Evolutionary conservation across 2,888 invertebrate species (phyloP).

Genomic region (Eupeodes latifasciatus): DNA sequence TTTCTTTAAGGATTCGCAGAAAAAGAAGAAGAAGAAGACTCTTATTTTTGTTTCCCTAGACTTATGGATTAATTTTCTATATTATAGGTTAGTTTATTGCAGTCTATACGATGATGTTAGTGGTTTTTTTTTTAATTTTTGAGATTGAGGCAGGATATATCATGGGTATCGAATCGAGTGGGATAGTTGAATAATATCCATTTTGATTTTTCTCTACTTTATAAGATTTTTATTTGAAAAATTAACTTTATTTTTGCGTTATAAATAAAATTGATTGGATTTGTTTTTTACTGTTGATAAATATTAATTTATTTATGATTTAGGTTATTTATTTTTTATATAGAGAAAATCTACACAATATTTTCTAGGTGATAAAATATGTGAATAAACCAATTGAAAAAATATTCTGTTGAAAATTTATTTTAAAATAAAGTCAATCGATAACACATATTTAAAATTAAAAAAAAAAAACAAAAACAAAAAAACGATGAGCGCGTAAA

Average conservation of each 20-base stretch:
- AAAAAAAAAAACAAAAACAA: not conserved
- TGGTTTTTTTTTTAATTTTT: constrained; percentile 48
- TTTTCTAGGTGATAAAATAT: constrained; percentile 21
- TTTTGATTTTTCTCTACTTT: not conserved
- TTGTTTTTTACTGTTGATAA: constrained; percentile 22
- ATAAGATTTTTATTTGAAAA: not conserved
- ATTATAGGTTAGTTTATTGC: constrained; percentile 45
- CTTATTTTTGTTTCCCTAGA: constrained; percentile 1
- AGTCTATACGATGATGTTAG: constrained; percentile 20
- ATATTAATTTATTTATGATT: constrained; percentile 34
- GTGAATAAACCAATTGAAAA: constrained; percentile 1
- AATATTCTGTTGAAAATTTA: constrained; percentile 25
- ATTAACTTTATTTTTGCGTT: not conserved
- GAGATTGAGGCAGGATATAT: not conserved
- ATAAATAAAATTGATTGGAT: constrained; percentile 9
- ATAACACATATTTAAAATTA: constrained; percentile 5
- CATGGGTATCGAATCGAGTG: not conserved
- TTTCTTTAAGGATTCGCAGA: constrained; percentile 33
- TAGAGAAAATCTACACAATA: not conserved
- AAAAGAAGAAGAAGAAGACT: not conserved
- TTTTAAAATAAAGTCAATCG: constrained; percentile 42
- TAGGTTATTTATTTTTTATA: not conserved
- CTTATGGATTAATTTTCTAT: constrained; percentile 37
- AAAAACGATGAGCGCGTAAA: constrained; percentile 25
- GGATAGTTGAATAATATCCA: not conserved